Conservation (phyloP, 2,888 invertebrate genomes). For the Podabrus alpinus region DNA sequence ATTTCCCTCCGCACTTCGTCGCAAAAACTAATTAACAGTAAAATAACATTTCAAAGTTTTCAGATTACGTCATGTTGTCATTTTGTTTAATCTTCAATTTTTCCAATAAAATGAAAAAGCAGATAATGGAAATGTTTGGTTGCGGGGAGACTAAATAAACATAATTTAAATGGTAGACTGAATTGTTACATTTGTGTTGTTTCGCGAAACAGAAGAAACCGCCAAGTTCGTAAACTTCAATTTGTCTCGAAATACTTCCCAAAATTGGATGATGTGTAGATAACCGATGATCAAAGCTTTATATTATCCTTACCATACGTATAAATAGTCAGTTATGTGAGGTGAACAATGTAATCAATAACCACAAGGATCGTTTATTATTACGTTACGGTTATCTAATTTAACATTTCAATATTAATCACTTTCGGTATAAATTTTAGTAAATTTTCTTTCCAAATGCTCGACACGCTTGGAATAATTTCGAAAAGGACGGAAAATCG, state of each 20-base stretch:
- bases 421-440: not conserved
- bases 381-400: not conserved
- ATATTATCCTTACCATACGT: not conserved
- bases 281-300: not conserved
- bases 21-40: not conserved
- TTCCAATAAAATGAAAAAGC: not conserved
- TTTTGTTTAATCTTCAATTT: not conserved
- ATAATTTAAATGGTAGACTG: not conserved
- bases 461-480: not conserved
- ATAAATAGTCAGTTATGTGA: not conserved
- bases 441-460: not conserved
- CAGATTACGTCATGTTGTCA: not conserved
- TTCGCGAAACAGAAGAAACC: not conserved
- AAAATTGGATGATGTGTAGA: not conserved
- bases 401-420: not conserved
- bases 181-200: not conserved
- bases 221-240: not conserved
- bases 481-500: not conserved
- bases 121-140: not conserved
- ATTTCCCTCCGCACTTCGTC: not conserved
- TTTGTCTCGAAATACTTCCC: not conserved
- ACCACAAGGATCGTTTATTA: not conserved
- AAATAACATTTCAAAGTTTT: not conserved
- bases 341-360: not conserved
- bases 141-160: not conserved